Base-by-base conservation (phyloP, 2,113 vertebrate species). In the Cyanistes caeruleus region DNA sequence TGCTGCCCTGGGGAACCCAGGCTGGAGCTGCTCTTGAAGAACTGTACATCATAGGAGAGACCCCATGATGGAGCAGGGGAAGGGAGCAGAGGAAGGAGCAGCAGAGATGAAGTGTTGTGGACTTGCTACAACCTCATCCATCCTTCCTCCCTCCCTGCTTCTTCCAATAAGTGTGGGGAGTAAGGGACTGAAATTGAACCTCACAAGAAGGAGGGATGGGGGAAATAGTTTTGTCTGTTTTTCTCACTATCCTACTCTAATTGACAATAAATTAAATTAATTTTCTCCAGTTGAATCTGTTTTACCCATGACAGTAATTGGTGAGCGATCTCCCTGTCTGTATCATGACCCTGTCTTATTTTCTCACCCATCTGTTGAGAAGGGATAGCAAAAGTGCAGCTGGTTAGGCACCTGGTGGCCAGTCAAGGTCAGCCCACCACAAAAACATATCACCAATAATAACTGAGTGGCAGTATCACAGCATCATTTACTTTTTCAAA, bases 1-100 rank as follows among this genome's bases (percentile, higher is more conserved):
- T 91, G 59, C 9, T 3, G 22, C 24, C 53, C 21, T 1, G 9
- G 33, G 16, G 14, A 31, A 41, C 15, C 20, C 10, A 5, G 4
- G 8, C 44, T 73, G 33, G 44, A 64, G n/a, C 18, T 48, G 39
- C 55, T 58, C 35, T 24, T 52, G 41, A 44, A 74, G 78, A 73
- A 15, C 23, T 10, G 4, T 8, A 37, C 8, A 15, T 17, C 1
- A 0, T 30, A 22, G 60, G 4, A 28, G 21, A 59, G 23, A 65
- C 2, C 17, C 6, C 13, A 4, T 0, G 1, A 22, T 23, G 41
- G 12, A 81, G 19, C 10, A 69, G 44, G 24, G 30, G 6, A 69
- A 69, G 23, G 5, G 28, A 19, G 25, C 10, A 39, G 44, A 86
- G 49, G 28, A 70, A 67, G 23, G 14, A 87, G 9, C 4, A 16